phyloP scores from a whole-genome alignment of 2,113 vertebrate genomes.

The Columba livia region DNA sequence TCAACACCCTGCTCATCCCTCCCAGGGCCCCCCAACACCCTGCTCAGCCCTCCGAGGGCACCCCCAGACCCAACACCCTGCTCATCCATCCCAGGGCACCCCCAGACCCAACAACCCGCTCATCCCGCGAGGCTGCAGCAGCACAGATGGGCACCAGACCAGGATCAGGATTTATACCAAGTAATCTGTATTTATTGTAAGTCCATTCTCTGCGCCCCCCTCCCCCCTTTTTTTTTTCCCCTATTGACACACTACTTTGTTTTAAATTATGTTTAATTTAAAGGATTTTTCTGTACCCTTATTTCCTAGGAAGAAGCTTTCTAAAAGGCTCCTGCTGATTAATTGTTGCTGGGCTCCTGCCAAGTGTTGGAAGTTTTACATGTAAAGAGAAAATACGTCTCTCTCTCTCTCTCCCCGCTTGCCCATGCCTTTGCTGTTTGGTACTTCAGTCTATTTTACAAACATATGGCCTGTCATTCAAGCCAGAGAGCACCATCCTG shows the following conservation, averaged over 20 bases:
- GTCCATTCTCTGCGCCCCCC: background rate
- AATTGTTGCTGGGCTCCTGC: slow-evolving; percentile 59
- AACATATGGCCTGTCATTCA: slow-evolving; percentile 62
- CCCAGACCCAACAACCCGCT: too few species aligned
- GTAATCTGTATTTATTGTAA: slow-evolving; percentile 1
- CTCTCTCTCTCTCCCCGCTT: background rate
- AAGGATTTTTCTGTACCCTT: slow-evolving; percentile 56
- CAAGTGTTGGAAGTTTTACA: slow-evolving; percentile 58
- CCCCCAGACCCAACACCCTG: too few species aligned
- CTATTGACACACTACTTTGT: slow-evolving; percentile 42
- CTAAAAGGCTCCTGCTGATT: slow-evolving; percentile 64
- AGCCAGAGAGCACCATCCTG: slow-evolving; percentile 40
- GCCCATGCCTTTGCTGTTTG: slow-evolving; percentile 3
- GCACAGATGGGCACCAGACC: background rate
- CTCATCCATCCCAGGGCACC: too few species aligned
- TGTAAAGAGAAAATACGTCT: slow-evolving; percentile 31
- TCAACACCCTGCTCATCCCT: too few species aligned
- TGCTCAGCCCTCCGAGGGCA: too few species aligned
- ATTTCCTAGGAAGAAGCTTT: slow-evolving; percentile 59
- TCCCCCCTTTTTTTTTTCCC: fast-evolving
- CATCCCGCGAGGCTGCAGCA: fast-evolving
- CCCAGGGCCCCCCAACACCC: too few species aligned
- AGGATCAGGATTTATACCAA: slow-evolving; percentile 3
- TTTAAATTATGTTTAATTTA: slow-evolving; percentile 67
- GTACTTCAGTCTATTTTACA: slow-evolving; percentile 44